Base-by-base conservation (phyloP, 2,113 vertebrate genomes). In the Natator depressus region DNA sequence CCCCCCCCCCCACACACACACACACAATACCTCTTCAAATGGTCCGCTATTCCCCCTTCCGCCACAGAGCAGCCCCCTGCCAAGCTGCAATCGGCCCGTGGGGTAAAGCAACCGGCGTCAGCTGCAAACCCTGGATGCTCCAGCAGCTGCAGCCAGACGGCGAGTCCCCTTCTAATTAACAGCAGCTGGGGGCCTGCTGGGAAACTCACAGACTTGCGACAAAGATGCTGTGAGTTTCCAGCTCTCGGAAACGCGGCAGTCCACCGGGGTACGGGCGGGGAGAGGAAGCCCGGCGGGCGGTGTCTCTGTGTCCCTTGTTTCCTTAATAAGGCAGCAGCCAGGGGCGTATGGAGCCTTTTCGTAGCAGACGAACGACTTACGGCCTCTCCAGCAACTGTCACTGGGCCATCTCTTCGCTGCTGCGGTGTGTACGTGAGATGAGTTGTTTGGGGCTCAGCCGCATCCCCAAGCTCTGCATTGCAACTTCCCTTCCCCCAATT, bases 181-280 rank as follows among this genome's bases (percentile, higher is more conserved):
- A 69, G 62, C 62, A 69, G 62, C 62, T n/a, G 62, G 62, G 35
- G 62, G 35, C 62, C 51, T 0, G 2, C 76, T 9, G 51, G 50
- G 82, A 38, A 46, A 53, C 76, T 53, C 3, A 4, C 55, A 4
- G 42, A 31, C 2, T 24, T 11, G 10, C 3, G 72, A 24, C 9
- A 3, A 46, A 25, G 72, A 22, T 25, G 72, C 72, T 42, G 72
- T 3, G 72, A 46, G 72, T n/a, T 46, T 19, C 62, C 62, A 69
- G 62, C 62, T 69, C 62, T 62, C 13, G 14, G 62, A 35, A 17
- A 19, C 31, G 13, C 31, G 35, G 62, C 62, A 19, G 16, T 35
- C 35, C 7, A 4, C 2, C 2, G 16, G 62, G 62, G 8, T 17
- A 2, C 3, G 4, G 62, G 62, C 2, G 8, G 31, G 35, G 62